Evolutionary conservation across 2,888 invertebrate species (phyloP).

Genomic region (Diaprepes abbreviatus): DNA sequence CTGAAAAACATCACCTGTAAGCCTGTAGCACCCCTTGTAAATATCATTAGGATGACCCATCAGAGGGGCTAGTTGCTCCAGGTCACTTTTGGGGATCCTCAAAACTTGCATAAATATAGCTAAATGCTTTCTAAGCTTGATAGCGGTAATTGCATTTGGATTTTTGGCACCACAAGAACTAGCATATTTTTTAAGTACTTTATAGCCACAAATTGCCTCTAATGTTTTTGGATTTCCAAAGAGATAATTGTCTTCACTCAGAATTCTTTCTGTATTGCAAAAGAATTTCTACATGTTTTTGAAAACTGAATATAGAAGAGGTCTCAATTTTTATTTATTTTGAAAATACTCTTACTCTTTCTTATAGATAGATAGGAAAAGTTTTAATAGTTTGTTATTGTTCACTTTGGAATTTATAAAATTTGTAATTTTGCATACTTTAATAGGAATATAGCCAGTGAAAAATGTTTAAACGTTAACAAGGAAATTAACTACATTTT

Average conservation of each 20-base stretch:
- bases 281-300: constrained; percentile 37
- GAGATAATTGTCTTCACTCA: constrained; percentile 45
- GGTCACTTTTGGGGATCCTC: constrained; percentile 50
- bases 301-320: too few species aligned
- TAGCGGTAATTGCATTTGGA: constrained; percentile 47
- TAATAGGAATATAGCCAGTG: too few species aligned
- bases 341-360: too few species aligned
- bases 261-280: constrained; percentile 41
- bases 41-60: constrained; percentile 52
- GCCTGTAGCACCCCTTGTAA: constrained; percentile 47
- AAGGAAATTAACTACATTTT: too few species aligned
- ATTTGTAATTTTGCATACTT: too few species aligned
- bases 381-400: too few species aligned
- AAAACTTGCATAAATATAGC: constrained; percentile 54
- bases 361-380: too few species aligned
- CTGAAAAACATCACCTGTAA: too few species aligned
- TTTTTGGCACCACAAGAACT: constrained; percentile 48
- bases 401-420: too few species aligned
- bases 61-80: constrained; percentile 53
- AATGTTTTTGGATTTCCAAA: constrained; percentile 44
- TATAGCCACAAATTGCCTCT: constrained; percentile 51
- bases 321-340: too few species aligned
- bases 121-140: constrained; percentile 52
- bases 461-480: too few species aligned
- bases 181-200: constrained; percentile 53